Conservation (phyloP, 2,113 vertebrate species). For the Neogobius melanostomus region DNA sequence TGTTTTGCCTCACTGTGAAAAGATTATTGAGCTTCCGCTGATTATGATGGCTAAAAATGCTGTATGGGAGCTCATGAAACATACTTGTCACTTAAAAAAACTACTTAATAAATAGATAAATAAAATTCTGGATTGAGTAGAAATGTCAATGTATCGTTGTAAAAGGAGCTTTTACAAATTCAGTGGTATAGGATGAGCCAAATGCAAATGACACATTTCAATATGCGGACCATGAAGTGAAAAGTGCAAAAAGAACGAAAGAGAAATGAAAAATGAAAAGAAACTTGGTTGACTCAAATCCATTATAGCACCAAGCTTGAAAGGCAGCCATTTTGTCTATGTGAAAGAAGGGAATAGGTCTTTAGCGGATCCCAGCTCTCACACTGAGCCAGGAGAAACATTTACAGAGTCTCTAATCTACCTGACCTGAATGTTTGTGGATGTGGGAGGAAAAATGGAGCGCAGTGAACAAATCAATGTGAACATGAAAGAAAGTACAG, state of each 20-base stretch:
- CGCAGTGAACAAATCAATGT: constrained; percentile 45
- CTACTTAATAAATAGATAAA: too few species aligned
- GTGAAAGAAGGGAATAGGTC: constrained; percentile 26
- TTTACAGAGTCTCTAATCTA: constrained; percentile 57
- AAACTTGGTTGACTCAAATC: neutral
- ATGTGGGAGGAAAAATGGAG: constrained; percentile 53
- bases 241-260: too few species aligned
- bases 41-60: too few species aligned
- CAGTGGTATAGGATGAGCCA: too few species aligned
- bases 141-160: too few species aligned
- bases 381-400: constrained; percentile 40
- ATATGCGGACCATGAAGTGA: too few species aligned
- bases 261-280: too few species aligned
- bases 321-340: neutral
- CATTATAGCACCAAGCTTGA: neutral
- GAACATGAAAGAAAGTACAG: constrained; percentile 26
- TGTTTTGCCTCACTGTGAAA: neutral
- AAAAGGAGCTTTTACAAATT: too few species aligned
- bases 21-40: neutral
- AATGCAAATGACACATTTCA: too few species aligned
- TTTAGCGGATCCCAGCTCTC: constrained; percentile 34
- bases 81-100: too few species aligned
- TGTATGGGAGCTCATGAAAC: too few species aligned
- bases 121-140: too few species aligned
- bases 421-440: constrained; percentile 58